These are phyloP conservation scores for Lethenteron reissneri DNA, from an alignment of 2,113 vertebrate genomes.

Conservation along the genomic window DNA sequence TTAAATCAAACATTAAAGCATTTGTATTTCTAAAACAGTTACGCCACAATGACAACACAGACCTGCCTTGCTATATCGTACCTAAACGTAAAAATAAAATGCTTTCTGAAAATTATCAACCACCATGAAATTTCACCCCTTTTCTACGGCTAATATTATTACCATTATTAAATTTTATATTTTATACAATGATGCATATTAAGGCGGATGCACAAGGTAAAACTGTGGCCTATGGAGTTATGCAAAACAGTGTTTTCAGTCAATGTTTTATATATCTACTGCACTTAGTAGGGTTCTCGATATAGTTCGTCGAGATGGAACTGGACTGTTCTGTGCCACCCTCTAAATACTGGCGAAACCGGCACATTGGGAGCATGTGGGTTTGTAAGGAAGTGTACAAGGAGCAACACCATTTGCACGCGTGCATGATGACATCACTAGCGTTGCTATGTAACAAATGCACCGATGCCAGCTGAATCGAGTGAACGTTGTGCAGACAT, in stretches of 20 bases:
- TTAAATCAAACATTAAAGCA: background rate
- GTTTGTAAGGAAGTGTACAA: background rate
- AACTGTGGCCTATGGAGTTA: too few relatives aligned
- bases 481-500: background rate
- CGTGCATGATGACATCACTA: too few relatives aligned
- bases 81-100: background rate
- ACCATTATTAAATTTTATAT: background rate
- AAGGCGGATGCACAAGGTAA: background rate
- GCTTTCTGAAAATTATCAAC: background rate
- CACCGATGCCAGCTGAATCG: constrained; percentile 1
- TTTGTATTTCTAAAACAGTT: background rate
- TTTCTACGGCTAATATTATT: background rate
- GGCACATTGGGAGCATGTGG: background rate
- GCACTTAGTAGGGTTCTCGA: background rate
- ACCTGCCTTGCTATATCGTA: background rate
- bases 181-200: background rate
- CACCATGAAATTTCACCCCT: background rate
- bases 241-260: too few relatives aligned
- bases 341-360: background rate
- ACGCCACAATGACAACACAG: background rate
- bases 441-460: constrained; percentile 4
- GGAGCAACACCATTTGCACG: too few relatives aligned
- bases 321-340: background rate
- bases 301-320: background rate
- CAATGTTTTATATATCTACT: background rate